Evolutionary conservation across 2,888 invertebrate genomes (phyloP).

Genomic region (Andrena minutula): DNA sequence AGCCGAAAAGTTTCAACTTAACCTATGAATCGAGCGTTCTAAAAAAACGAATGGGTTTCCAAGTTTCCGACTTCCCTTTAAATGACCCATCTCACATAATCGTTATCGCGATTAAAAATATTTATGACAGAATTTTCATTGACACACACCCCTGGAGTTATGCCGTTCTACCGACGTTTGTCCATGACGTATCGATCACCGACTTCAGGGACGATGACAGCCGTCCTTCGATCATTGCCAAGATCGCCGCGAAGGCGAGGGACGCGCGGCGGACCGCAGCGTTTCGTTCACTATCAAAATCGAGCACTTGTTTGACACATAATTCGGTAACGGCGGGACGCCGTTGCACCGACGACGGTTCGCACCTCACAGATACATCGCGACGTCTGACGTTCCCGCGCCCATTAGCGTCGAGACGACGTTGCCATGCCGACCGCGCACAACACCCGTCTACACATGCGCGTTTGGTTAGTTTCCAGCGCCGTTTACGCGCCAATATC

Average conservation of each 20-base stretch:
- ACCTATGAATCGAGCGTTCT: too few relatives aligned
- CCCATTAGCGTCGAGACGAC: constrained; percentile 64
- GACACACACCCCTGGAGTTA: constrained; percentile 50
- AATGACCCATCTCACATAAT: background rate
- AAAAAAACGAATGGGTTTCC: too few relatives aligned
- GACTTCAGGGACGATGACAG: background rate
- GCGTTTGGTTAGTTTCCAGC: background rate
- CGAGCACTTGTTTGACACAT: constrained; percentile 19
- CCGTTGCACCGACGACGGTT: constrained; percentile 69
- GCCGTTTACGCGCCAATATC: constrained; percentile 30
- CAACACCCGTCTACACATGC: constrained; percentile 53
- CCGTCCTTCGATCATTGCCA: constrained; percentile 19
- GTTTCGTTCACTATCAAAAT: constrained; percentile 1
- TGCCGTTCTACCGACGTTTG: constrained; percentile 24
- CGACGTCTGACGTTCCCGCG: constrained; percentile 78
- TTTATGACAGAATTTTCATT: background rate
- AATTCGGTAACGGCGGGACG: constrained; percentile 55
- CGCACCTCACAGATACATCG: constrained; percentile 75
- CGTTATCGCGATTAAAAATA: background rate
- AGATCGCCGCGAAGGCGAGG: background rate
- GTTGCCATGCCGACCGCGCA: constrained; percentile 60
- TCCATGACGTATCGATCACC: constrained; percentile 46
- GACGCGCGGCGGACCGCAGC: background rate
- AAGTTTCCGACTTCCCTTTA: background rate
- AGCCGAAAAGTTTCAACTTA: too few relatives aligned